Percentiles rank a stretch among this genome's conserved stretches.
phyloP scores from a whole-genome alignment of 2,113 vertebrate species.

The Hemibagrus wyckioides region DNA sequence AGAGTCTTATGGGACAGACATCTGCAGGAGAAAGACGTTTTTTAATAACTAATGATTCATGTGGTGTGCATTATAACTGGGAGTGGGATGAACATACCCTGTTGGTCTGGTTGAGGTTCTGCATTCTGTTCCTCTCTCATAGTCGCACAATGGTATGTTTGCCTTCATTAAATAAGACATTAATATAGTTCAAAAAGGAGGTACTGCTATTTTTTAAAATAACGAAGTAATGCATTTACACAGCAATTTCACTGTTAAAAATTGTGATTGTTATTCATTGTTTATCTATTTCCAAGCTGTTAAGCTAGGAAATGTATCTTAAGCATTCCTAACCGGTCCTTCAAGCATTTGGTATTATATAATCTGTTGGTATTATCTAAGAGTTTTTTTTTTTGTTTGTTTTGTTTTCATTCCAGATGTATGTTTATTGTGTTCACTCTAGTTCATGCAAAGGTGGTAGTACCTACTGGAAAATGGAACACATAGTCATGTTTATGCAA shows the following conservation, averaged over 20 bases:
- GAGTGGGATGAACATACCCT: constrained; percentile 21
- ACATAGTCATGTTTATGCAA: background rate
- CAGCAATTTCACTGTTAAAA: background rate
- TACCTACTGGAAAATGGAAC: background rate
- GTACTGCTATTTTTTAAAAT: background rate
- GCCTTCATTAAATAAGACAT: background rate
- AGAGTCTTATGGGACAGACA: background rate
- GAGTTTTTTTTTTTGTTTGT: background rate
- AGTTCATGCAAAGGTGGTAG: background rate
- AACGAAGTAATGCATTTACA: background rate
- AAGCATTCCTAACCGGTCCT: background rate
- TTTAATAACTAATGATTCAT: background rate
- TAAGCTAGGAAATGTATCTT: background rate
- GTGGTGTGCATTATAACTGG: background rate
- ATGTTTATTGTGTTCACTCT: background rate
- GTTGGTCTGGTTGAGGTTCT: constrained; percentile 12
- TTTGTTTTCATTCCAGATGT: background rate
- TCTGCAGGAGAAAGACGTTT: background rate
- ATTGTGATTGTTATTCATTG: background rate
- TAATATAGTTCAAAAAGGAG: background rate
- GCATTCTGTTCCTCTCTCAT: constrained; percentile 39
- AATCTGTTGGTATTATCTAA: background rate
- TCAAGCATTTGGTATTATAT: background rate
- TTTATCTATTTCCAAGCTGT: background rate
- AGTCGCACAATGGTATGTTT: background rate